Base-by-base conservation (phyloP, 2,888 invertebrate species). In the Lacanobia wlatinum region DNA sequence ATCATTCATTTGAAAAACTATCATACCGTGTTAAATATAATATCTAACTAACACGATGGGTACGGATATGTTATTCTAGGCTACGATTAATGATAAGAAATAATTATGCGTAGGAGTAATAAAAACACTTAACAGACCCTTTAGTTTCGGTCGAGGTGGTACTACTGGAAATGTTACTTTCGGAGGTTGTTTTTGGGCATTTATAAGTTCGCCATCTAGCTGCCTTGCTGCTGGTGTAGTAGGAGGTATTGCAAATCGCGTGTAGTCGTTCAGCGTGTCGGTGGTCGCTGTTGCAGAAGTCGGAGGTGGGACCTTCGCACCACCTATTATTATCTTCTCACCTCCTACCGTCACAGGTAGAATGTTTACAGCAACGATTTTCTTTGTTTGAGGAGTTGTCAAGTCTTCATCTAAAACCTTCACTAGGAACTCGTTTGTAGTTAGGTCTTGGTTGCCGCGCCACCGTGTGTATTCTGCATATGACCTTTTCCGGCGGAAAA, bases 351-450 rank as follows among this genome's bases (percentile, higher is more conserved):
- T 89, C 21, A 82, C 53, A 4, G 92, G 89, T 71, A 91, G 89
- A 80, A 96, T 94, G 76, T 95, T 95, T 18, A 95, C 87, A 63
- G 94, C 95, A 55, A 92, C 86, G 40, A 95, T 82, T 82, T 89
- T 87, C 60, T 90, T 90, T 16, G 87, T 72, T 23, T 73, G 88
- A 16, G 89, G 68, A 50, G 92, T 89, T 62, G 92, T 81, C 55
- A 92, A 56, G 46, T 94, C 94, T 50, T 96, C 96, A 76, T 96
- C 96, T 72, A 95, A 91, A 77, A 96, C 93, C 88, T 96, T 94
- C n/a, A 96, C 95, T 77, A 96, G 87, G 76, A 96, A 96, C 80
- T 95, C 94, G 71, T 89, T 89, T 59, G 94, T 91, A 2, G 92
- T 90, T 67, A 53, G 40, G 28, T 90, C 91, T 78, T 87, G 72